Base-by-base conservation (phyloP, 92 coral and sea anemone genomes). In the Paragorgia papillata region DNA sequence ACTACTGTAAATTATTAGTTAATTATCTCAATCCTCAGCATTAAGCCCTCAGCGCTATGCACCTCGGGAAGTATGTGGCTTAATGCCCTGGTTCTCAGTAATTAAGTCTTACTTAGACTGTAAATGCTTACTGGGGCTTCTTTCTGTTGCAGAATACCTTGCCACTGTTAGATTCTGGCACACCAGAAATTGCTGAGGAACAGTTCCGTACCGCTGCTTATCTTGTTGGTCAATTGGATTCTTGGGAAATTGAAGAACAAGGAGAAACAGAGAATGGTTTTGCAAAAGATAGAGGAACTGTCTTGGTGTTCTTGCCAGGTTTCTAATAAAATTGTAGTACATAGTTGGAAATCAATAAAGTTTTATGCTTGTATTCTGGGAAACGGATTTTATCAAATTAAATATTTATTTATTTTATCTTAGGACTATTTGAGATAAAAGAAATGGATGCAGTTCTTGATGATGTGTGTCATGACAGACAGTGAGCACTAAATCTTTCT, bases 241-340 rank as follows among this genome's bases (percentile, higher is more conserved):
- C 79, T 7, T 26, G 66, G 54, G 98, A 94, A 75, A 43, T 71
- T 22, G 34, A 6, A 34, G 74, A 50, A 17, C 60, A 40, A 50
- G 85, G 91, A 49, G 86, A 57, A 9, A 5, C 65, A 22, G 75
- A 62, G 15, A 75, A 56, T 13, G 62, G 58, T 14, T 64, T 71
- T 62, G 81, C 69, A 49, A 70, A 70, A 14, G 67, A 37, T 2
- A 86, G 97, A 57, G 97, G 97, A 15, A 85, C 97, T 50, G 97
- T 93, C 54, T 89, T 93, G 31, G 79, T 91, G 57, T 93, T 93
- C 74, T 81, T 93, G 8, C 97, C 97, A 41, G 97, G 97, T 93
- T 1, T 83, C 85, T 62, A 22, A 27, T 0, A 61, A 62, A 17
- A 17, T 51, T 51, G 58, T 6, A 17, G n/a, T n/a, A n/a, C n/a